phyloP scores from a whole-genome alignment of 2,113 vertebrate species.

The Pelecanus crispus region DNA sequence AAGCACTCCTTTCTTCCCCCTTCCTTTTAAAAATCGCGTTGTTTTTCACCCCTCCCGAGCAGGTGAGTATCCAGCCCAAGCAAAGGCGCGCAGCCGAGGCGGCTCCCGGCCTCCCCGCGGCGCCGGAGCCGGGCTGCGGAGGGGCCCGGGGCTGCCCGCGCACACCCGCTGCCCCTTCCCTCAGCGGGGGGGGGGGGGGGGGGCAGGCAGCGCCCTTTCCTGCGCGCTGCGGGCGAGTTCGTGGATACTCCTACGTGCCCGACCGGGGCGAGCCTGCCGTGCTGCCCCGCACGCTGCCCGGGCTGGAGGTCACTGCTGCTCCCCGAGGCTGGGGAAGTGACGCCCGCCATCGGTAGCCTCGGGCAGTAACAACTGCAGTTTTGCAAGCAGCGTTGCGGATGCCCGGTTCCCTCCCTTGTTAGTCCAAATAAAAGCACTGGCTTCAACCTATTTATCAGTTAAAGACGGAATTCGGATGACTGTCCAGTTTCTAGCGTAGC shows the following conservation, averaged over 20 bases:
- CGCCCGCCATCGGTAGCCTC: not conserved
- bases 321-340: accelerated
- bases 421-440: not conserved
- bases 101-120: no score
- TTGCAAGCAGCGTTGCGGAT: not conserved
- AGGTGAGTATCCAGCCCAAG: not conserved
- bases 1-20: accelerated
- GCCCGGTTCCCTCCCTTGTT: not conserved
- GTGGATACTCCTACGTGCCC: accelerated
- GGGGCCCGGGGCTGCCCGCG: no score
- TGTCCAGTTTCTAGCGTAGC: not conserved
- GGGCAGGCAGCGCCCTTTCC: no score
- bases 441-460: not conserved
- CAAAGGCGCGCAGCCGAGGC: accelerated
- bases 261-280: accelerated
- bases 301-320: not conserved
- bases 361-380: not conserved
- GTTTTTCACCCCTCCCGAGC: not conserved
- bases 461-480: not conserved
- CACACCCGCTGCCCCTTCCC: not conserved
- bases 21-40: not conserved
- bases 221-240: accelerated
- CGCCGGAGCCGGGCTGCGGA: no score
- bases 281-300: not conserved
- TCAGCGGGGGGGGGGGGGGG: no score